These are phyloP conservation scores for Nymphalis io DNA, from an alignment of 1,140 invertebrate species.

Conservation along the genomic window DNA sequence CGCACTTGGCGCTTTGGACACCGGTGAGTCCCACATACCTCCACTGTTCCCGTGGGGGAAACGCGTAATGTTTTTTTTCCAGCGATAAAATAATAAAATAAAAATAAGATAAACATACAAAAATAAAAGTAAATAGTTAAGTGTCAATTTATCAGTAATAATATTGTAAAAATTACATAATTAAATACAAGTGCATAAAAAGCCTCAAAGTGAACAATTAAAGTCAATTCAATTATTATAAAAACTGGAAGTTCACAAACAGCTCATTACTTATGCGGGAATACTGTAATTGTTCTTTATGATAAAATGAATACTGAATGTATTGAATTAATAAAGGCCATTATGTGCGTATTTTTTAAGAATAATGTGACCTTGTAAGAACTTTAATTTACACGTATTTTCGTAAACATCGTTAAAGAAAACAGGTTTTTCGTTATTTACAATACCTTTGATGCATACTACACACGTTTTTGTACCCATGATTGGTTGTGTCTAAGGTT, in stretches of 20 bases:
- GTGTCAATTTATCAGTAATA: background rate
- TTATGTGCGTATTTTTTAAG: conserved; percentile 2
- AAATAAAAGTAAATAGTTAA: background rate
- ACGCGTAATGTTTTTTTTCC: too few relatives aligned
- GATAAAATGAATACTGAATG: background rate
- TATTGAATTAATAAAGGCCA: background rate
- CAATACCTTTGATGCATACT: background rate
- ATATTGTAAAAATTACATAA: background rate
- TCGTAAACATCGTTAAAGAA: background rate
- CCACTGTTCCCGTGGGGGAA: too few relatives aligned
- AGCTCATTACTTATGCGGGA: background rate
- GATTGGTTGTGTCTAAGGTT: background rate
- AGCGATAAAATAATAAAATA: too few relatives aligned
- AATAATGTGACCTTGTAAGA: background rate
- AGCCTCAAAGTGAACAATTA: too few relatives aligned
- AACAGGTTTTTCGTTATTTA: background rate
- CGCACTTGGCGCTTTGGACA: too few relatives aligned
- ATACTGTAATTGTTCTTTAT: background rate
- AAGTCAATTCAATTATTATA: background rate
- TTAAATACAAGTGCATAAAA: background rate
- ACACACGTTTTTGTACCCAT: background rate
- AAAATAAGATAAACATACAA: background rate
- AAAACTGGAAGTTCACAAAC: background rate
- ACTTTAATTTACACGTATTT: background rate
- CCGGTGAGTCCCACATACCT: too few relatives aligned